These are phyloP conservation scores for Calephelis virginiensis DNA, from an alignment of 1,140 invertebrate genomes.

Conservation along the genomic window DNA sequence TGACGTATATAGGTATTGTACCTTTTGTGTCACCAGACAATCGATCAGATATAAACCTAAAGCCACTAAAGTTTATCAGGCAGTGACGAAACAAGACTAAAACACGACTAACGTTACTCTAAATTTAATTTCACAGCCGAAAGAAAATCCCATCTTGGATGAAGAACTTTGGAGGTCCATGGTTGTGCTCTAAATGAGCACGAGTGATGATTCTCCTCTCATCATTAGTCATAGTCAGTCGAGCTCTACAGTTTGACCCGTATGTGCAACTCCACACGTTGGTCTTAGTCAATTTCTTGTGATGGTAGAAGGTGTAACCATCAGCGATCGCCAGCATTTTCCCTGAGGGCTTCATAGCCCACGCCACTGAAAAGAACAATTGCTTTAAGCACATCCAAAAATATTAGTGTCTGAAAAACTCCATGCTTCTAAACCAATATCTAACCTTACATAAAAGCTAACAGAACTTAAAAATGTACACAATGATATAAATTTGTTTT, in stretches of 20 bases:
- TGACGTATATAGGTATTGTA: no score
- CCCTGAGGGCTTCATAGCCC: constrained; percentile 34
- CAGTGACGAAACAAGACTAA: no score
- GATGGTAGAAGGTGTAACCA: constrained; percentile 46
- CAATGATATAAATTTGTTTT: no score
- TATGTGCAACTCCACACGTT: constrained; percentile 41
- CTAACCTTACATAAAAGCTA: background rate
- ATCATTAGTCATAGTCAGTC: constrained; percentile 35
- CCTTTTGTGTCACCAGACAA: no score
- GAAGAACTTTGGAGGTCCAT: constrained; percentile 36
- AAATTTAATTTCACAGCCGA: constrained; percentile 19
- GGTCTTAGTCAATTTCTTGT: constrained; percentile 32
- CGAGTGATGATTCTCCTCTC: constrained; percentile 26
- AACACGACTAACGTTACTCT: background rate
- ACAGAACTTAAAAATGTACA: no score
- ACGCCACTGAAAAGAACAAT: constrained; percentile 28
- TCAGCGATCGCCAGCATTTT: constrained; percentile 37
- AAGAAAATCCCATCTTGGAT: constrained; percentile 35
- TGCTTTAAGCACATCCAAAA: background rate
- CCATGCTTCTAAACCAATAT: no score
- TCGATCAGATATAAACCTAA: no score
- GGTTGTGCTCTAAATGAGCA: constrained; percentile 33
- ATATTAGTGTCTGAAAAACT: no score
- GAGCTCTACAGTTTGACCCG: constrained; percentile 35
- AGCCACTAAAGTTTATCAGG: no score